These are phyloP conservation scores for Palaemon carinicauda DNA, from an alignment of 1,140 invertebrate genomes.

Conservation along the genomic window DNA sequence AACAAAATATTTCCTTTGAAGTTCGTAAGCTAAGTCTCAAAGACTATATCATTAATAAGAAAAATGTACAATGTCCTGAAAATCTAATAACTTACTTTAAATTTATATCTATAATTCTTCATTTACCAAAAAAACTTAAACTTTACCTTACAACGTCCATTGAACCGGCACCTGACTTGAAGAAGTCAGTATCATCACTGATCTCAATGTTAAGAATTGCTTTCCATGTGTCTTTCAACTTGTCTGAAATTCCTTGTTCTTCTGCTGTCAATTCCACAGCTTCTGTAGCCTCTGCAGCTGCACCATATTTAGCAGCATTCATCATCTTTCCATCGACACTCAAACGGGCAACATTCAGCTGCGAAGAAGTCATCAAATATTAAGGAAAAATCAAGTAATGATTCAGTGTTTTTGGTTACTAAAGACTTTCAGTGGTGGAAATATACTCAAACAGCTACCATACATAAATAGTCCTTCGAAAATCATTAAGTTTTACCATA, in stretches of 20 bases:
- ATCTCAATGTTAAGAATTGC: conserved; percentile 83
- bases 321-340: conserved; percentile 85
- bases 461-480: too few relatives aligned
- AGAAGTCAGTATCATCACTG: conserved; percentile 87
- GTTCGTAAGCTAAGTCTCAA: too few relatives aligned
- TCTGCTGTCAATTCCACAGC: conserved; percentile 78
- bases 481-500: too few relatives aligned
- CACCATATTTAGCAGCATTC: conserved; percentile 80
- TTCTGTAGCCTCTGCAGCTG: conserved; percentile 69
- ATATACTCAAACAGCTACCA: too few relatives aligned
- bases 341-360: conserved; percentile 77
- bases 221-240: conserved; percentile 79
- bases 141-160: conserved; percentile 92
- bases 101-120: too few relatives aligned
- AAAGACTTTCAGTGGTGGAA: too few relatives aligned
- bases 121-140: conserved; percentile 5
- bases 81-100: too few relatives aligned
- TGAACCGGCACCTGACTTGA: conserved; percentile 88
- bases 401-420: too few relatives aligned
- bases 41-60: too few relatives aligned
- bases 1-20: too few relatives aligned
- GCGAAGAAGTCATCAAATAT: neutral
- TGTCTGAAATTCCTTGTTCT: conserved; percentile 75
- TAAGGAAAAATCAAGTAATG: neutral
- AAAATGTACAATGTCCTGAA: too few relatives aligned